These are phyloP conservation scores for Sinotaia quadrata DNA, from an alignment of 2,888 invertebrate species.

Conservation along the genomic window DNA sequence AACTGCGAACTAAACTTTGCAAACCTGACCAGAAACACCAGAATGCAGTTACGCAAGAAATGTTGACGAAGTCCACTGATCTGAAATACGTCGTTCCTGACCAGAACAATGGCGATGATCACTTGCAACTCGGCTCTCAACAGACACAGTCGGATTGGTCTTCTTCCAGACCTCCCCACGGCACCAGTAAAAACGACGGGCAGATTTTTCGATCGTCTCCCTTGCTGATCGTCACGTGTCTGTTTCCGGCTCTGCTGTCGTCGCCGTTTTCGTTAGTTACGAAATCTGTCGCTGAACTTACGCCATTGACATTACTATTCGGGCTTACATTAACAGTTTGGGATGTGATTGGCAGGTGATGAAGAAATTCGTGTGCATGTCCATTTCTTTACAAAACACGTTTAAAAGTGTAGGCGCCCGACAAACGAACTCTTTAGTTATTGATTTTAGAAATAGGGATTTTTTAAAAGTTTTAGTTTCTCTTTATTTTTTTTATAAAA, in stretches of 20 bases:
- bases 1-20: constrained; percentile 20
- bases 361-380: too few species aligned
- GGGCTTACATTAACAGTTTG: too few species aligned
- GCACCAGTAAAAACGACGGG: neutral
- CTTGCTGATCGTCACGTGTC: neutral
- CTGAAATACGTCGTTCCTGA: neutral
- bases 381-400: too few species aligned
- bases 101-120: neutral
- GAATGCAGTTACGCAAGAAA: constrained; percentile 13
- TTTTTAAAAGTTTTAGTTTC: too few species aligned
- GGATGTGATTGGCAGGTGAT: too few species aligned
- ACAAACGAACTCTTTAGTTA: too few species aligned
- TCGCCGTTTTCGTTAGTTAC: neutral
- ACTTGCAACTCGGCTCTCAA: neutral
- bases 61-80: constrained; percentile 7
- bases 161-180: neutral
- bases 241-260: neutral
- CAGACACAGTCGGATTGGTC: neutral
- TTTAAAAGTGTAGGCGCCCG: too few species aligned
- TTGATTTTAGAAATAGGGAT: too few species aligned
- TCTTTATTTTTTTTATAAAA: too few species aligned
- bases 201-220: neutral
- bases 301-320: too few species aligned
- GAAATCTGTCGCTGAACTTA: too few species aligned
- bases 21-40: constrained; percentile 21